Conservation (phyloP, 2,797 vertebrate genomes). For the Pteronotus mesoamericanus region DNA sequence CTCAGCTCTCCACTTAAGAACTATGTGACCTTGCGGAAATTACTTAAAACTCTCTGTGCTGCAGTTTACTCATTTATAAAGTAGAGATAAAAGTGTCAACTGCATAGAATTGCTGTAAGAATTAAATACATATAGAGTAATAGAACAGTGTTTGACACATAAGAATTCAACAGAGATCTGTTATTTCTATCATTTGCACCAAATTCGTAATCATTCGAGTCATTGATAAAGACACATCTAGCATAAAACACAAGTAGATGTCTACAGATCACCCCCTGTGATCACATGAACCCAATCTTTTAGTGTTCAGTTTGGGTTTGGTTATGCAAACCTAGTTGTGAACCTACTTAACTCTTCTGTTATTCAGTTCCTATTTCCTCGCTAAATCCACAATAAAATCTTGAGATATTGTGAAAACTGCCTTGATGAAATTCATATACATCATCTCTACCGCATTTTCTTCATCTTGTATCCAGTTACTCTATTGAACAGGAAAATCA, state of each 20-base stretch:
- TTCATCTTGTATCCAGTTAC: not conserved
- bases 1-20: not conserved
- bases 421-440: not conserved
- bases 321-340: not conserved
- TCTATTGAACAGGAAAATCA: not conserved
- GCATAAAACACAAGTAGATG: not conserved
- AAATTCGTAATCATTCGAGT: not conserved
- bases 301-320: not conserved
- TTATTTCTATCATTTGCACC: not conserved
- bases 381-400: not conserved
- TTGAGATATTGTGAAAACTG: not conserved
- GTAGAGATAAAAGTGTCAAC: not conserved
- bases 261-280: not conserved
- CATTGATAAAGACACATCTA: not conserved
- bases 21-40: not conserved
- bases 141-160: not conserved
- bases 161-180: not conserved
- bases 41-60: not conserved
- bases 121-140: not conserved
- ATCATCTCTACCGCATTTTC: not conserved
- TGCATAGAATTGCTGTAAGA: not conserved
- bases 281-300: not conserved
- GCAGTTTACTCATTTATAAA: not conserved
- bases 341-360: not conserved
- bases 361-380: not conserved